phyloP scores from a whole-genome alignment of 2,888 invertebrate species.

The Meta bourneti region DNA sequence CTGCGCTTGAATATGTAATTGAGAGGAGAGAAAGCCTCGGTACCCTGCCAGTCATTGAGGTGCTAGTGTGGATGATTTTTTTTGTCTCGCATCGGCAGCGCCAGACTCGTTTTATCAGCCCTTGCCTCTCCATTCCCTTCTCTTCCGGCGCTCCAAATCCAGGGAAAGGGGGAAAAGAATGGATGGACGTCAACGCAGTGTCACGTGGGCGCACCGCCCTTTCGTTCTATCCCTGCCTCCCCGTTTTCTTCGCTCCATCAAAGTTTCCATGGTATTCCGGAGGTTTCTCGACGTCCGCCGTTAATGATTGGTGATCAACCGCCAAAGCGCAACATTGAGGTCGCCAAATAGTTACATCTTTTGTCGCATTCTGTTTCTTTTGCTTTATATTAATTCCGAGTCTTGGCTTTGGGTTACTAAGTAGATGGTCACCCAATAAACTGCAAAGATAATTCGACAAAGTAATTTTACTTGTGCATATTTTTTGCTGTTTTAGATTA shows the following conservation, averaged over 20 bases:
- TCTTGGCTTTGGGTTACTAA: conserved; percentile 7
- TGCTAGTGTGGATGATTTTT: conserved; percentile 27
- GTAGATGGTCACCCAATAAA: not conserved
- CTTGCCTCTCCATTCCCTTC: conserved; percentile 28
- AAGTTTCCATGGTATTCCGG: conserved; percentile 50
- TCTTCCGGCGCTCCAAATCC: conserved; percentile 33
- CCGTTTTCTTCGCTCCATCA: conserved; percentile 32
- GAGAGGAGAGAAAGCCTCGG: conserved; percentile 17
- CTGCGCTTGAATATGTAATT: conserved; percentile 16
- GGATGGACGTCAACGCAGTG: conserved; percentile 37
- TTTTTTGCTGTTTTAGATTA: too few relatives aligned
- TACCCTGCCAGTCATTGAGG: conserved; percentile 24
- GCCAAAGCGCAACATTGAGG: conserved; percentile 61
- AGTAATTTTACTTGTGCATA: too few relatives aligned
- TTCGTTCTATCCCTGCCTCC: conserved; percentile 2
- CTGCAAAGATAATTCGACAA: not conserved
- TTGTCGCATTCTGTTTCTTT: conserved; percentile 37
- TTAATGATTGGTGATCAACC: conserved; percentile 64
- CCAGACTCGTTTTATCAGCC: not conserved
- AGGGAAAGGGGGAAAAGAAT: conserved; percentile 15
- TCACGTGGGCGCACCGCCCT: conserved; percentile 24
- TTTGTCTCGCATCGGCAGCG: not conserved
- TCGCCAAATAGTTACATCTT: conserved; percentile 60
- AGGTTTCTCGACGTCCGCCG: conserved; percentile 6
- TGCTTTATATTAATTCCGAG: conserved; percentile 30